These are phyloP conservation scores for Brachypalpus laphriformis DNA, from an alignment of 2,888 invertebrate species.

Conservation along the genomic window DNA sequence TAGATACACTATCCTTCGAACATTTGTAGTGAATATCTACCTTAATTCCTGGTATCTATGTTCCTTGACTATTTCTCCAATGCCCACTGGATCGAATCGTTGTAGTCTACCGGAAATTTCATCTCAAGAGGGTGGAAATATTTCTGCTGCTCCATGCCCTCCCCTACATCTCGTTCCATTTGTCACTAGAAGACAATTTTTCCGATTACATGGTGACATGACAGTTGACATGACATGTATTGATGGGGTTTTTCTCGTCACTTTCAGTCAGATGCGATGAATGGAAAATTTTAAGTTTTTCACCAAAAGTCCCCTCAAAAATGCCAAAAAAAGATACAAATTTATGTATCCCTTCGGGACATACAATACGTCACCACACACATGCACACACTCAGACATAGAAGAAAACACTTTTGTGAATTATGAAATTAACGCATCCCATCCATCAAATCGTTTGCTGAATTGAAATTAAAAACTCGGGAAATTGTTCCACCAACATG, in stretches of 20 bases:
- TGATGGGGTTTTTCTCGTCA: constrained; percentile 57
- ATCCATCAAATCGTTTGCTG: constrained; percentile 67
- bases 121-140: constrained; percentile 14
- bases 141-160: background rate
- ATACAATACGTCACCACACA: constrained; percentile 42
- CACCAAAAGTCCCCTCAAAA: constrained; percentile 7
- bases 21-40: too few species aligned
- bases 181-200: constrained; percentile 33
- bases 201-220: constrained; percentile 60
- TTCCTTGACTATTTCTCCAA: background rate
- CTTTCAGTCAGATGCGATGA: constrained; percentile 18
- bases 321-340: background rate
- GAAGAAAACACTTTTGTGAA: constrained; percentile 12
- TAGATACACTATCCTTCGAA: too few species aligned
- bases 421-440: constrained; percentile 69
- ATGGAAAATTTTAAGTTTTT: constrained; percentile 46
- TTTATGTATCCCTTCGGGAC: constrained; percentile 15
- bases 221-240: constrained; percentile 73
- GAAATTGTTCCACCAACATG: constrained; percentile 44
- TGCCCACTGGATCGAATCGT: background rate
- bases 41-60: too few species aligned
- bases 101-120: background rate
- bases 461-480: constrained; percentile 68
- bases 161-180: background rate
- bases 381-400: background rate